A percentile compares a stretch with the other conserved stretches of the same genome.
These are phyloP conservation scores for Gobius niger DNA, from an alignment of 2,113 vertebrate genomes.

Conservation along the genomic window DNA sequence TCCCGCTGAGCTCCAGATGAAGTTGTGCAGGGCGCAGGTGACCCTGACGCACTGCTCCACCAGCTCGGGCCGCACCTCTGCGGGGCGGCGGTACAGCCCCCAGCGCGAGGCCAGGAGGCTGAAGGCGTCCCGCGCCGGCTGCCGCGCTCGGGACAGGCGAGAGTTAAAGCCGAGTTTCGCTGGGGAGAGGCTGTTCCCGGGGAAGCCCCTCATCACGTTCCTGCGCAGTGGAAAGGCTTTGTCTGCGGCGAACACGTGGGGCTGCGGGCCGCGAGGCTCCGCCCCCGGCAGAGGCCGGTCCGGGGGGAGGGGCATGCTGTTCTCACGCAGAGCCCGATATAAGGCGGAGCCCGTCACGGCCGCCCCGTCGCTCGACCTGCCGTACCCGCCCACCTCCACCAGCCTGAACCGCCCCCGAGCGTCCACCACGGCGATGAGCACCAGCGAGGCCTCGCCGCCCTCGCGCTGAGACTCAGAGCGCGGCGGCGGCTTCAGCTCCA, in stretches of 20 bases:
- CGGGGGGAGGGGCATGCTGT: not conserved
- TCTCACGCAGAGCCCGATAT: not conserved
- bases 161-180: not conserved
- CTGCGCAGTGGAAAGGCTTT: not conserved
- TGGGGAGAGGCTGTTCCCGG: not conserved
- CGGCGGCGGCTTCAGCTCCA: not conserved
- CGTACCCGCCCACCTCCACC: not conserved
- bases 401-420: not conserved
- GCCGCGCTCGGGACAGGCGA: not conserved
- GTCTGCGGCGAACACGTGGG: not conserved
- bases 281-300: not conserved
- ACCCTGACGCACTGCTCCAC: not conserved
- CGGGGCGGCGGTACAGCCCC: not conserved
- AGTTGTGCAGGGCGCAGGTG: not conserved
- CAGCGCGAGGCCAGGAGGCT: not conserved
- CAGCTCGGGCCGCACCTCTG: not conserved
- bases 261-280: not conserved
- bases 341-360: not conserved
- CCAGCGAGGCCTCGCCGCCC: not conserved
- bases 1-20: not conserved
- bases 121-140: not conserved
- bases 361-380: not conserved
- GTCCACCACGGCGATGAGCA: slow-evolving; percentile 1
- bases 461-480: not conserved
- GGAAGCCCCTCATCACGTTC: not conserved